Evolutionary conservation across 2,797 vertebrate genomes (phyloP).

Genomic region (Smutsia temminckii): DNA sequence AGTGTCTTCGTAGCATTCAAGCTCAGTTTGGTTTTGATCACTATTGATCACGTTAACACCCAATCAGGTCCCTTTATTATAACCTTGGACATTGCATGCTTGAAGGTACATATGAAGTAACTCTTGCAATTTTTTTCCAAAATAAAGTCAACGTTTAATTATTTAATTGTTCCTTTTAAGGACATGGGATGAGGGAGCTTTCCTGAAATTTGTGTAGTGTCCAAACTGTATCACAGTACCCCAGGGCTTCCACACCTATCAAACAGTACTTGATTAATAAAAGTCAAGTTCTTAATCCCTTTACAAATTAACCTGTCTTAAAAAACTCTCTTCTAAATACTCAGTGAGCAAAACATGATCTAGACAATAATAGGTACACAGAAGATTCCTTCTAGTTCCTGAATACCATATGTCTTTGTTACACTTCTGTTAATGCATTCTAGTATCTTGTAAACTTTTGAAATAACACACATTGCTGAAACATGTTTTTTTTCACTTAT

Average conservation of each 20-base stretch:
- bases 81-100: not conserved
- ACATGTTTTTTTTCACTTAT: not conserved
- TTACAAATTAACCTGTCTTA: not conserved
- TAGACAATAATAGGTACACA: not conserved
- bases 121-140: not conserved
- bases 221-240: not conserved
- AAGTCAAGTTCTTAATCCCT: not conserved
- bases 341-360: not conserved
- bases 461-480: not conserved
- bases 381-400: not conserved
- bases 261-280: not conserved
- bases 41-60: not conserved
- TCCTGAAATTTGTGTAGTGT: not conserved
- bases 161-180: conserved; percentile 1
- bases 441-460: not conserved
- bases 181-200: not conserved
- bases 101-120: not conserved
- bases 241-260: not conserved
- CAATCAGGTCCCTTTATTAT: not conserved
- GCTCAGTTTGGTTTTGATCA: not conserved
- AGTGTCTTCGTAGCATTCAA: not conserved
- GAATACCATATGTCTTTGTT: not conserved
- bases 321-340: not conserved
- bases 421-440: not conserved
- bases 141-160: conserved; percentile 11